These are phyloP conservation scores for Fragum fragum DNA, from an alignment of 2,888 invertebrate species.

Conservation along the genomic window DNA sequence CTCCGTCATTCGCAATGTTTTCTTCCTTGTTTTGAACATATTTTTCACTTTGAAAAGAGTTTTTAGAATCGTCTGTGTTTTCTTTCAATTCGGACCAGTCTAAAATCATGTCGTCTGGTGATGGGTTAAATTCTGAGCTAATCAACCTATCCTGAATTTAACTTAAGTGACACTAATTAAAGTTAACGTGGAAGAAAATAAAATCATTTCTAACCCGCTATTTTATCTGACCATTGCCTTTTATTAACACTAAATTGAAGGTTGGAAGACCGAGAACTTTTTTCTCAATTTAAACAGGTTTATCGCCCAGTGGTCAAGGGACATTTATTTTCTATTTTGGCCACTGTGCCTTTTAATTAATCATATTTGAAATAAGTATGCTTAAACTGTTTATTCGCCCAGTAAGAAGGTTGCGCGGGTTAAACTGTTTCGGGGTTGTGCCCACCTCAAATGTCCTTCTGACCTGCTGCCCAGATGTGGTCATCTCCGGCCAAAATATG, in stretches of 20 bases:
- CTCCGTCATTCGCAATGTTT: too few species aligned
- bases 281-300: conserved; percentile 17
- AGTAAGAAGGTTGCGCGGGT: conserved; percentile 47
- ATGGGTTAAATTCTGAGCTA: neutral
- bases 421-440: conserved; percentile 52
- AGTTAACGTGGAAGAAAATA: conserved; percentile 21
- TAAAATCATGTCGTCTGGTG: too few species aligned
- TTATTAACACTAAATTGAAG: conserved; percentile 26
- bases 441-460: conserved; percentile 64
- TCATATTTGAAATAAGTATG: conserved; percentile 50
- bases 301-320: conserved; percentile 27
- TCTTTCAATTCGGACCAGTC: too few species aligned
- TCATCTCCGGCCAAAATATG: conserved; percentile 64
- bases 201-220: conserved; percentile 27
- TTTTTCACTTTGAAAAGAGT: too few species aligned
- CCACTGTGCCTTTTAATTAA: conserved; percentile 28
- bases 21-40: too few species aligned
- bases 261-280: neutral
- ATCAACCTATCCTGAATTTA: neutral
- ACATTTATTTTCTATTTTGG: conserved; percentile 28
- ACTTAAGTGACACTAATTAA: conserved; percentile 26
- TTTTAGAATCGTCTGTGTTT: too few species aligned
- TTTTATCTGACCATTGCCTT: conserved; percentile 19
- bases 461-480: conserved; percentile 66
- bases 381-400: conserved; percentile 50